Base-by-base conservation (phyloP, 2,797 vertebrate genomes). In the Lutjanus campechanus region DNA sequence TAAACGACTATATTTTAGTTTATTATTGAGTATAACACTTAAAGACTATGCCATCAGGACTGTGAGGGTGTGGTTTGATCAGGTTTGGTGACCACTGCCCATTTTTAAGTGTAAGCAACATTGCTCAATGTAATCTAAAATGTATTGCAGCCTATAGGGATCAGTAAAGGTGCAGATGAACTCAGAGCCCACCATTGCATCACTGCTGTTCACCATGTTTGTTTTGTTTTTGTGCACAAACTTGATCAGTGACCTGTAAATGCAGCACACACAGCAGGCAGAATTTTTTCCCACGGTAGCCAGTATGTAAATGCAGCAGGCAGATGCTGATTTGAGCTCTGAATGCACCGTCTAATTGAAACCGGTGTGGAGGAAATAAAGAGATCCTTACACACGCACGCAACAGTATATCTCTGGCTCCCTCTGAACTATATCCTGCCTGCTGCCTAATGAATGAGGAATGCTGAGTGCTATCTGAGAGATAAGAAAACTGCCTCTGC, bases 391-490 rank as follows among this genome's bases (percentile, higher is more conserved):
- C 29, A 25, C 36, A 22, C 15, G 16, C 64, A 46, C 17, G 36
- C 54, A n/a, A n/a, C n/a, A 44, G 29, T 43, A 29, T 6, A 51
- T 22, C 2, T 36, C n/a, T 40, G 41, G 2, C 44, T 61, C n/a
- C 17, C 16, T 47, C n/a, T 47, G 1, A 49, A 64, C 49, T 79
- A 64, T 77, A 51, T 62, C 10, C 67, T 73, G 65, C 68, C 8
- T 5, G 76, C 15, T 64, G 70, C 41, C 40, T 85, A 74, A 85
- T 81, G 56, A 78, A 51, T 0, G 22, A 85, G 81, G 82, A 83
- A 88, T 88, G 83, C 46, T n/a, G 56, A 69, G 61, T 46, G 63
- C 79, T 86, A 76, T 85, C 82, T 68, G 47, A 22, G 3, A 56
- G 79, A 88, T 88, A 73, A 78, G 51, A 54, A 75, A 51, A 7